A percentile compares a stretch with the other conserved stretches of the same genome.
phyloP scores from a whole-genome alignment of 2,797 vertebrate species.

The Centropyge bicolor region DNA sequence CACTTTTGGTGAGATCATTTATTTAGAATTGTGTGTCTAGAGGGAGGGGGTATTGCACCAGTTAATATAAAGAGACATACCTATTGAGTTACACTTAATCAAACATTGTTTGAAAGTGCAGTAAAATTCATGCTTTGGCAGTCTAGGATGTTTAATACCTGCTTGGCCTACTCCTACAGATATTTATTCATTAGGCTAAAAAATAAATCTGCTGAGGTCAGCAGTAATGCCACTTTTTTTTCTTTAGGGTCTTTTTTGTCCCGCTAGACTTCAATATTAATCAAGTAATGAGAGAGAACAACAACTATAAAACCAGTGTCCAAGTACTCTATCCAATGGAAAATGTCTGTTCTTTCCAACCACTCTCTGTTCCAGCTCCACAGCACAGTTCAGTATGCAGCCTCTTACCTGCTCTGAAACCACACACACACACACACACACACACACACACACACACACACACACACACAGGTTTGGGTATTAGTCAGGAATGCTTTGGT shows the following conservation, averaged over 20 bases:
- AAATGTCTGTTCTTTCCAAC: conserved; percentile 84
- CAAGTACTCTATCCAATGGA: conserved; percentile 84
- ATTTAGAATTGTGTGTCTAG: conserved; percentile 55
- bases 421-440: too few species aligned
- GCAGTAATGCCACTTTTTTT: conserved; percentile 64
- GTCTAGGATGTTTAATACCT: conserved; percentile 48
- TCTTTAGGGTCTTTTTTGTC: conserved; percentile 60
- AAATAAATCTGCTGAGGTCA: conserved; percentile 73
- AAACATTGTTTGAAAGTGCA: conserved; percentile 69
- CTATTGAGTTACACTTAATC: conserved; percentile 70
- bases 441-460: not conserved
- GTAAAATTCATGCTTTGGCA: conserved; percentile 76
- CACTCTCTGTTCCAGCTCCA: conserved; percentile 72
- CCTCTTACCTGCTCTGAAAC: conserved; percentile 65
- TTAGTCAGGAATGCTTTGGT: conserved; percentile 34
- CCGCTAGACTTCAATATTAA: conserved; percentile 78
- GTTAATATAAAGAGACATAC: conserved; percentile 54
- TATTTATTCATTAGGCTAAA: conserved; percentile 74
- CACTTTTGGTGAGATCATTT: conserved; percentile 73
- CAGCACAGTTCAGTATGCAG: conserved; percentile 49
- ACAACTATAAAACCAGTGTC: conserved; percentile 84
- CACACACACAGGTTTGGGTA: conserved; percentile 14
- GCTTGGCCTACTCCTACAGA: conserved; percentile 58
- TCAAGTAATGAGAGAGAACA: conserved; percentile 82
- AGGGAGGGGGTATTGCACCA: conserved; percentile 34